Evolutionary conservation across 2,797 vertebrate species (phyloP), one percentile per base, ranked within the genome.

Genomic region (Natrix natrix): DNA sequence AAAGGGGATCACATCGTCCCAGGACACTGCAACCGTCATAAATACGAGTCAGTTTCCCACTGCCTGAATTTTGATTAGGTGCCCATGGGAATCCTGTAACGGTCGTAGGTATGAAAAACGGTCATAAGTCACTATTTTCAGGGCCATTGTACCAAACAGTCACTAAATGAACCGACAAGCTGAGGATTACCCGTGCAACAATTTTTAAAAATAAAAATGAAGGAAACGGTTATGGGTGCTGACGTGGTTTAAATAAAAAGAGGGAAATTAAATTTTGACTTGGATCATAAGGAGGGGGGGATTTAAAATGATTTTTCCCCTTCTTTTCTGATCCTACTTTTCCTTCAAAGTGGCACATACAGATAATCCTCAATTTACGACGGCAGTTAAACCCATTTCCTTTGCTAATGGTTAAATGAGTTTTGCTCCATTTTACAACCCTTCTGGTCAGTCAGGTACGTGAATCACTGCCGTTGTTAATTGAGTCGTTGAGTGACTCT

Each of bases 191-290:
- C 91, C 66, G 86, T 94, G 94, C 91, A 20, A 37, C 54, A 61
- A 90, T 11, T 94, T 96, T 94, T 92, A 13, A 26, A 78, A 78
- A 43, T 4, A 32, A 66, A 12, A 26, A 4, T 17, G 17, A 20
- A n/a, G 13, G 28, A 5, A n/a, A n/a, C 2, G 3, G 12, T 32
- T 14, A 52, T 69, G 16, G 5, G 28, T 56, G 2, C 32, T 37
- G 74, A 59, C 0, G 10, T 59, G 0, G 0, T 91, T 86, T 60
- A 2, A 13, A 24, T 37, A 52, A 83, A 43, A 32, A 28, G 74
- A n/a, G 5, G 63, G 63, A n/a, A 69, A n/a, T 5, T 52, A 22
- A 54, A 52, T 88, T 92, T 92, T 3, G 7, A 3, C 69, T 28
- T 90, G 0, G 17, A 93, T 92, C 86, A 48, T 20, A 61, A 61